phyloP scores from a whole-genome alignment of 2,888 invertebrate species.

The Eupithecia subfuscata region DNA sequence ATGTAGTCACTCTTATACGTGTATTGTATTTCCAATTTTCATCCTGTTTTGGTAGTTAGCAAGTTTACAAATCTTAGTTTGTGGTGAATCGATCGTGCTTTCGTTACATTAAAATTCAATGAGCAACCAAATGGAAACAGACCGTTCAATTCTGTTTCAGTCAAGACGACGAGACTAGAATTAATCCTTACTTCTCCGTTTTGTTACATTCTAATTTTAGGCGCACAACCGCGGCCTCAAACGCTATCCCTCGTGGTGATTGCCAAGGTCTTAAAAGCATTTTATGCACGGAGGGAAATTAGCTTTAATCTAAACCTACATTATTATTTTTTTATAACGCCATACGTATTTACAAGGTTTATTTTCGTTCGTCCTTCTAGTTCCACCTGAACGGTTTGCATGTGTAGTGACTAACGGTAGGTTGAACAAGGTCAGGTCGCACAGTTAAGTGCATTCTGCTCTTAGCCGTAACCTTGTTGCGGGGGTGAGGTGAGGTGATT shows the following conservation, averaged over 20 bases:
- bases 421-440: constrained; percentile 19
- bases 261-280: constrained; percentile 16
- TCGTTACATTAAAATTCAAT: constrained; percentile 28
- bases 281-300: constrained; percentile 9
- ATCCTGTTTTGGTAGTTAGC: background rate
- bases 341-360: background rate
- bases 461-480: constrained; percentile 23
- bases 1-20: background rate
- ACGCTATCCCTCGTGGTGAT: constrained; percentile 4
- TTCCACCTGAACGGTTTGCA: constrained; percentile 13
- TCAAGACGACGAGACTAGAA: constrained; percentile 16
- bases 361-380: constrained; percentile 19
- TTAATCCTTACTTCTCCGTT: constrained; percentile 23
- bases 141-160: constrained; percentile 24
- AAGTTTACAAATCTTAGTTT: background rate
- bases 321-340: background rate
- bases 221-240: constrained; percentile 12
- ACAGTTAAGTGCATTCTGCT: constrained; percentile 30
- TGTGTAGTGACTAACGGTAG: constrained; percentile 14
- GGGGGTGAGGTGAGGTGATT: background rate
- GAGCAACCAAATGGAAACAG: constrained; percentile 19
- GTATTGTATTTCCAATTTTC: background rate
- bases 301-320: background rate
- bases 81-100: constrained; percentile 19
- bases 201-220: constrained; percentile 8